Percentiles rank a stretch among this genome's conserved stretches.
phyloP scores from a whole-genome alignment of 1,140 invertebrate species.

The Drosophila littoralis region DNA sequence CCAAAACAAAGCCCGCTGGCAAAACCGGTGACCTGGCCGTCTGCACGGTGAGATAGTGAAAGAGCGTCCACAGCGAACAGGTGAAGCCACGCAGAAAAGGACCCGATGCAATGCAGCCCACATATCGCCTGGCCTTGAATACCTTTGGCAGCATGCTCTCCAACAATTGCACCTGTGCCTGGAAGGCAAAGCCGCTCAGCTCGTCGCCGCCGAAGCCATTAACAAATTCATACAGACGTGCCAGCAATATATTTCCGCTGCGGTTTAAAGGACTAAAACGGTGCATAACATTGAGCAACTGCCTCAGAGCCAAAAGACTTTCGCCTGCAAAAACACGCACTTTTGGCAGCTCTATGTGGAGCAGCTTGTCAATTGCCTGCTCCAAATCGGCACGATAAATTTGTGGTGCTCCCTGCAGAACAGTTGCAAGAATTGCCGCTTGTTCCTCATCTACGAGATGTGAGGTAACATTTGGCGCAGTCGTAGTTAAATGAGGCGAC shows the following conservation, averaged over 20 bases:
- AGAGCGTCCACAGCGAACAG: constrained; percentile 97
- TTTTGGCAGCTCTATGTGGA: constrained; percentile 66
- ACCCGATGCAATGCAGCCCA: constrained; percentile 88
- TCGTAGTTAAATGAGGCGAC: constrained; percentile 4
- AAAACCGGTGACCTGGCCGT: constrained; percentile 86
- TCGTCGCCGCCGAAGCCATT: not conserved
- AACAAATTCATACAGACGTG: constrained; percentile 19
- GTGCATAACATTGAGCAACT: constrained; percentile 35
- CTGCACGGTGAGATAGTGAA: constrained; percentile 95
- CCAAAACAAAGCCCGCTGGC: constrained; percentile 87
- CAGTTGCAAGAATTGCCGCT: constrained; percentile 34
- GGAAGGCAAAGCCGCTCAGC: constrained; percentile 33
- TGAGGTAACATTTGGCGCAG: not conserved
- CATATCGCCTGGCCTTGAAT: constrained; percentile 85
- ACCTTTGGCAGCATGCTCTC: constrained; percentile 32
- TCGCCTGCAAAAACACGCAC: constrained; percentile 11
- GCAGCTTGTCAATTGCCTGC: constrained; percentile 62
- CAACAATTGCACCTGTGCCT: constrained; percentile 20
- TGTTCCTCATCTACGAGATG: constrained; percentile 38
- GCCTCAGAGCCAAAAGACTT: constrained; percentile 32
- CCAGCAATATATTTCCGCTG: constrained; percentile 35
- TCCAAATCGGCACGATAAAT: constrained; percentile 61
- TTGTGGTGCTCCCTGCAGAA: constrained; percentile 16
- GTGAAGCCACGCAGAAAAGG: constrained; percentile 93
- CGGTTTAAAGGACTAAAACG: constrained; percentile 44